A percentile compares a stretch with the other conserved stretches of the same genome.
phyloP scores from a whole-genome alignment of 1,140 invertebrate species.

The Orussus abietinus region DNA sequence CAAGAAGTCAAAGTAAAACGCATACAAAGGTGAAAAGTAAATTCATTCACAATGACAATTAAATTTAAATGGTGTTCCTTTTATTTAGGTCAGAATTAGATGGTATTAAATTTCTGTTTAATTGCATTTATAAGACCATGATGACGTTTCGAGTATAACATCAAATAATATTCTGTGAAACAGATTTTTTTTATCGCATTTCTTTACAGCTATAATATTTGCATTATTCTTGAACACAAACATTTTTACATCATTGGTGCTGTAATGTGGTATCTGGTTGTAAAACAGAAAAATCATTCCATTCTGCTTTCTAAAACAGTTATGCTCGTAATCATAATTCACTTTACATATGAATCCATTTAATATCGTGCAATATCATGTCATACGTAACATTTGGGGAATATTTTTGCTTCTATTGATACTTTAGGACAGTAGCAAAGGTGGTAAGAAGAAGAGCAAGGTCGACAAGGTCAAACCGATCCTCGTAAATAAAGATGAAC shows the following conservation, averaged over 20 bases:
- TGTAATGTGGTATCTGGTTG: too few relatives aligned
- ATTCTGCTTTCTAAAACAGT: too few relatives aligned
- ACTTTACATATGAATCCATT: not conserved
- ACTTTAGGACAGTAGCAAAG: constrained; percentile 44
- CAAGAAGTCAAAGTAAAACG: constrained; percentile 30
- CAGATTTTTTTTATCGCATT: not conserved
- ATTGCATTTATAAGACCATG: not conserved
- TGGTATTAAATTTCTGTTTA: constrained; percentile 9
- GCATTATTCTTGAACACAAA: not conserved
- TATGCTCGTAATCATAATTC: too few relatives aligned
- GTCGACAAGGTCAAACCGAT: constrained; percentile 59
- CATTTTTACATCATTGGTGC: too few relatives aligned
- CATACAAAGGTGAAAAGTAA: constrained; percentile 29
- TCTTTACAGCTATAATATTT: not conserved
- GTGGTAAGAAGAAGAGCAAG: constrained; percentile 54
- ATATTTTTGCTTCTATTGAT: constrained; percentile 6
- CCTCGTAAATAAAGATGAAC: constrained; percentile 63
- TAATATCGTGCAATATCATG: not conserved
- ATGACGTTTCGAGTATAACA: not conserved
- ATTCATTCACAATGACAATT: constrained; percentile 12
- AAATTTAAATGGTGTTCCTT: too few relatives aligned
- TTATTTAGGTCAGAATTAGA: too few relatives aligned
- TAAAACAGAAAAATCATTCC: too few relatives aligned
- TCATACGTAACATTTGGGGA: constrained; percentile 12
- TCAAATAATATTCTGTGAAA: constrained; percentile 1